A percentile compares a stretch with the other conserved stretches of the same genome.
phyloP scores from a whole-genome alignment of 2,113 vertebrate genomes.

The Salvelinus namaycush region DNA sequence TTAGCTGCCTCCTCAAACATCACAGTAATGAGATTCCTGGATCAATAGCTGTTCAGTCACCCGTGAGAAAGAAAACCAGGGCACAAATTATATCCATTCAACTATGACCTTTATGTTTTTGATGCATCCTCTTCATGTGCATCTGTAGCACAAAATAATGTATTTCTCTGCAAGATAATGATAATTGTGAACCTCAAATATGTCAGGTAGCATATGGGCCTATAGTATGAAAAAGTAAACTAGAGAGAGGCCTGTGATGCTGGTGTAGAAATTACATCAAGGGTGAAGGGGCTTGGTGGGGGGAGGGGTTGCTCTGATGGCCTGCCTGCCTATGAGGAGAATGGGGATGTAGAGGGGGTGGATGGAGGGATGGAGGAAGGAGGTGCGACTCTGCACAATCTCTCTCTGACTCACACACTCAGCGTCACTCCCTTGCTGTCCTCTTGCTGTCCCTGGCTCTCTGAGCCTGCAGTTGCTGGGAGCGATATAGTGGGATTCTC shows the following conservation, averaged over 20 bases:
- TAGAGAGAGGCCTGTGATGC: background rate
- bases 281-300: constrained; percentile 36
- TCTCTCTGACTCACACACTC: constrained; percentile 48
- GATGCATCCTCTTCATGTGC: background rate
- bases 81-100: background rate
- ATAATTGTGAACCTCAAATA: no score
- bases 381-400: constrained; percentile 27
- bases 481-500: constrained; percentile 45
- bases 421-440: constrained; percentile 24
- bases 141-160: background rate
- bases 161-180: background rate
- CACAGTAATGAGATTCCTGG: no score
- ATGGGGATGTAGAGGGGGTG: constrained; percentile 44
- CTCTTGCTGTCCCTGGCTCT: constrained; percentile 16
- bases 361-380: constrained; percentile 5
- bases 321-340: constrained; percentile 42
- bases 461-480: constrained; percentile 32
- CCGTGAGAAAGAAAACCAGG: background rate
- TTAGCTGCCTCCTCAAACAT: no score
- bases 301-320: constrained; percentile 37
- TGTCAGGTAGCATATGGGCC: no score
- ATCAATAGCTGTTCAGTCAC: no score
- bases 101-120: constrained; percentile 31
- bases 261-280: constrained; percentile 49
- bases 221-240: background rate